A percentile compares a stretch with the other conserved stretches of the same genome.
These are phyloP conservation scores for Agonopterix subpropinquella DNA, from an alignment of 2,888 invertebrate species.

Conservation along the genomic window DNA sequence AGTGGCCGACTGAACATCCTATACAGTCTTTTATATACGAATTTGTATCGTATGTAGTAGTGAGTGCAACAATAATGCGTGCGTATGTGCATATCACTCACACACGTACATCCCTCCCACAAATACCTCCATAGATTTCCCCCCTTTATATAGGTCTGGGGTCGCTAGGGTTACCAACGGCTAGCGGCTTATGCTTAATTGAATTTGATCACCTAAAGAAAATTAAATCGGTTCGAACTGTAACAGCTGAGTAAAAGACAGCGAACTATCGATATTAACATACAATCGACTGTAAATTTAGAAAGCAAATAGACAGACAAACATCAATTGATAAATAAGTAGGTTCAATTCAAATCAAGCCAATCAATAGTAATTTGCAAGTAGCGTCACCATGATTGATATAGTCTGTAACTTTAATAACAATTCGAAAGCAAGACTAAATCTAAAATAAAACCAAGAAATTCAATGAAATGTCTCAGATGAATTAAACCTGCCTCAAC, in stretches of 20 bases:
- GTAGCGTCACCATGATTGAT: no score
- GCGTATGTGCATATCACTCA: constrained; percentile 1
- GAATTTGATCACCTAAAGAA: no score
- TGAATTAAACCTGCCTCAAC: constrained; percentile 4
- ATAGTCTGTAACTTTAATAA: no score
- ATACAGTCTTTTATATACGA: background rate
- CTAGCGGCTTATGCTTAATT: background rate
- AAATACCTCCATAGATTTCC: constrained; percentile 1
- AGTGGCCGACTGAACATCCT: constrained; percentile 4
- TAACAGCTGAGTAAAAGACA: background rate
- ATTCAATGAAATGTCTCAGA: background rate
- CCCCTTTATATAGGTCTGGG: background rate
- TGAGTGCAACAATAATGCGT: background rate
- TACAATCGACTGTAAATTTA: background rate
- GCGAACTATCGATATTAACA: background rate
- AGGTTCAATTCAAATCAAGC: no score
- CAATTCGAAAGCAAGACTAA: background rate
- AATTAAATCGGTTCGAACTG: no score
- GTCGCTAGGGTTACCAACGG: background rate
- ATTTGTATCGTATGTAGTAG: background rate
- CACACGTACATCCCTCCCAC: background rate
- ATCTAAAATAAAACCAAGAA: background rate
- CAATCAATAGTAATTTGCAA: no score
- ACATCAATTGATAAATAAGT: no score
- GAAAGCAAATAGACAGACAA: background rate